These are phyloP conservation scores for Chorisops tibialis DNA, from an alignment of 2,888 invertebrate species.

Conservation along the genomic window DNA sequence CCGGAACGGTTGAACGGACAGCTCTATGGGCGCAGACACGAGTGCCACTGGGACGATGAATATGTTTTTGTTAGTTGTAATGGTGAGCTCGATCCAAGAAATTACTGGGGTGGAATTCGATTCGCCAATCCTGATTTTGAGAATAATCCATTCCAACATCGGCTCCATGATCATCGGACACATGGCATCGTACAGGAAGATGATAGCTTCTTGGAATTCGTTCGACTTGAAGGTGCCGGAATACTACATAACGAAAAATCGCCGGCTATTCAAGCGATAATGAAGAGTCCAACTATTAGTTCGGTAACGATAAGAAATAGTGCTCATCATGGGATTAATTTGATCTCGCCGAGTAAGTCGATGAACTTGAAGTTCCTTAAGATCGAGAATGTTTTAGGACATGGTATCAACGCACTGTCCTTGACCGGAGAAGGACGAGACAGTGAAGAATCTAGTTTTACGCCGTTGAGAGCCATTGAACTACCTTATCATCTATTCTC, in stretches of 20 bases:
- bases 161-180: conserved; percentile 76
- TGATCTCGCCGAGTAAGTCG: conserved; percentile 83
- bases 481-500: conserved; percentile 91
- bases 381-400: conserved; percentile 78
- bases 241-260: conserved; percentile 93
- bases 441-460: conserved; percentile 83
- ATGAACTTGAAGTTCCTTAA: conserved; percentile 73
- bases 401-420: conserved; percentile 85
- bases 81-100: conserved; percentile 57
- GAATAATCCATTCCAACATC: conserved; percentile 74
- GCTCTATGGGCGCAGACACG: conserved; percentile 77
- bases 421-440: conserved; percentile 90
- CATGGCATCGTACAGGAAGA: conserved; percentile 66
- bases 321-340: conserved; percentile 88
- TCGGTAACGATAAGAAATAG: conserved; percentile 79
- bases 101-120: conserved; percentile 96
- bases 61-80: conserved; percentile 94
- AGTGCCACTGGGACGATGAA: conserved; percentile 83
- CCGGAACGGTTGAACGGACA: conserved; percentile 87
- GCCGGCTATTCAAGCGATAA: conserved; percentile 85
- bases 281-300: conserved; percentile 77
- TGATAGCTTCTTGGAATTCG: conserved; percentile 74
- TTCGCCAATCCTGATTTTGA: conserved; percentile 89
- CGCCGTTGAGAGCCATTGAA: conserved; percentile 74
- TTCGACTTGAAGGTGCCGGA: conserved; percentile 89